Percentiles rank a stretch among this genome's conserved stretches.
Conservation (phyloP, 2,888 invertebrate species). For the Oegoconia quadripuncta region DNA sequence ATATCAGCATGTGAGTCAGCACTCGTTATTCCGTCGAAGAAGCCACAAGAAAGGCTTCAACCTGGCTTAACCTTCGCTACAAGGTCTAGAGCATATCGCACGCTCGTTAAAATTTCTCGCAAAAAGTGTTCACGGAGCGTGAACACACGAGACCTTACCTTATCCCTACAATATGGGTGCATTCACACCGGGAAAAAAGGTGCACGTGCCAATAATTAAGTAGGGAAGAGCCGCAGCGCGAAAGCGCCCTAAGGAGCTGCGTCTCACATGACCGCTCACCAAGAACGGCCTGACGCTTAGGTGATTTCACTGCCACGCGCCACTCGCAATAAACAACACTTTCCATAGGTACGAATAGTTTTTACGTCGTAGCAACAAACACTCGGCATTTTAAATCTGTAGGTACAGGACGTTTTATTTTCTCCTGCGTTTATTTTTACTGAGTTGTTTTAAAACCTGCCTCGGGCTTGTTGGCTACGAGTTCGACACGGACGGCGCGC, state of each 20-base stretch:
- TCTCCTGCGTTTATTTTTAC: slow-evolving; percentile 44
- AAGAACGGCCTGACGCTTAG: slow-evolving; percentile 45
- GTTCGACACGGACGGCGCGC: slow-evolving; percentile 38
- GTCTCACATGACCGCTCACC: slow-evolving; percentile 58
- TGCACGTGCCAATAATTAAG: slow-evolving; percentile 73
- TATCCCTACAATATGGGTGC: slow-evolving; percentile 47
- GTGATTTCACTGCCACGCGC: slow-evolving; percentile 60
- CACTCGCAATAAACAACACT: slow-evolving; percentile 35
- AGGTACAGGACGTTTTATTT: slow-evolving; percentile 30
- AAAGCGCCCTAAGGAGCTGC: slow-evolving; percentile 40
- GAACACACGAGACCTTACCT: slow-evolving; percentile 52
- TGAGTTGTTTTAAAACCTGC: slow-evolving; percentile 48
- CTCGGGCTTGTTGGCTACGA: slow-evolving; percentile 33
- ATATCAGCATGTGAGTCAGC: slow-evolving; percentile 64
- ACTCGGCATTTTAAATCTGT: slow-evolving; percentile 30
- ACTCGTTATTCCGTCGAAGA: slow-evolving; percentile 49
- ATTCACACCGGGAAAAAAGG: slow-evolving; percentile 58
- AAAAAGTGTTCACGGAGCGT: slow-evolving; percentile 51
- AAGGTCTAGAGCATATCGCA: slow-evolving; percentile 52
- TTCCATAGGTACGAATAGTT: slow-evolving; percentile 51
- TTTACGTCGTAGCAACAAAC: slow-evolving; percentile 45
- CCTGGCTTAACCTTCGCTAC: slow-evolving; percentile 56
- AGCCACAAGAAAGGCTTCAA: slow-evolving; percentile 44
- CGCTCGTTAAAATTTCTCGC: slow-evolving; percentile 46
- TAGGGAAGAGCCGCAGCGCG: slow-evolving; percentile 47